A percentile compares a stretch with the other conserved stretches of the same genome.
Evolutionary conservation across 2,797 vertebrate species (phyloP).

Genomic region (Tapera naevia): DNA sequence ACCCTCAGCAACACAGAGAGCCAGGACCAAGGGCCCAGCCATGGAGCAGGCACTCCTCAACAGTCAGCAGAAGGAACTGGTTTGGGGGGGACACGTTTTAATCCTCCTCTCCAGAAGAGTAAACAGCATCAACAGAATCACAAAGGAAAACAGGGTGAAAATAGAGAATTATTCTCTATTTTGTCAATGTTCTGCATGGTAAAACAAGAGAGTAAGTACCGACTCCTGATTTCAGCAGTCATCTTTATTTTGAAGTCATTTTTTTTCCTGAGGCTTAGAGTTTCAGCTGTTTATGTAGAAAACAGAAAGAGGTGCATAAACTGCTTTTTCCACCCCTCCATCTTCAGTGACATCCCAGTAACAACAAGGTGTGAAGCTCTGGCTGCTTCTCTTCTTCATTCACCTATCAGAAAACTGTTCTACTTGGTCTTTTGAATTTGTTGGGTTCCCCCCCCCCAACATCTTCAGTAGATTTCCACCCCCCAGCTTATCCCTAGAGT

Average conservation of each 20-base stretch:
- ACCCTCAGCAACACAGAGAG: background rate
- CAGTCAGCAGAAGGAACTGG: background rate
- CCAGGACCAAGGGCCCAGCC: background rate
- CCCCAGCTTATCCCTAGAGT: background rate
- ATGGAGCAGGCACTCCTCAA: background rate
- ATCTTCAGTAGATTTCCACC: background rate
- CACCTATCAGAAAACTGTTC: background rate
- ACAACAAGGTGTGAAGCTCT: background rate
- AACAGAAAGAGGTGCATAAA: background rate
- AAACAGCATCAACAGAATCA: background rate
- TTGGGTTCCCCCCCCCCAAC: accelerated
- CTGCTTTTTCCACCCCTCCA: background rate
- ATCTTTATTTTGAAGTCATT: background rate
- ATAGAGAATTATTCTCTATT: background rate
- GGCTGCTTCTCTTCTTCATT: background rate
- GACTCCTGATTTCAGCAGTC: background rate
- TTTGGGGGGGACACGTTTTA: background rate
- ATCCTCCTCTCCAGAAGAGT: background rate
- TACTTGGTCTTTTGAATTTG: background rate
- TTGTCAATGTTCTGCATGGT: background rate
- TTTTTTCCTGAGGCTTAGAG: background rate
- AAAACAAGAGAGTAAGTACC: background rate
- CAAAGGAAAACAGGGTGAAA: background rate
- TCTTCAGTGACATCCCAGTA: background rate
- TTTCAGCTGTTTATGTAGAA: background rate